Evolutionary conservation across 2,113 vertebrate species (phyloP), one percentile per base, ranked within the genome.

Genomic region (Colaptes auratus): DNA sequence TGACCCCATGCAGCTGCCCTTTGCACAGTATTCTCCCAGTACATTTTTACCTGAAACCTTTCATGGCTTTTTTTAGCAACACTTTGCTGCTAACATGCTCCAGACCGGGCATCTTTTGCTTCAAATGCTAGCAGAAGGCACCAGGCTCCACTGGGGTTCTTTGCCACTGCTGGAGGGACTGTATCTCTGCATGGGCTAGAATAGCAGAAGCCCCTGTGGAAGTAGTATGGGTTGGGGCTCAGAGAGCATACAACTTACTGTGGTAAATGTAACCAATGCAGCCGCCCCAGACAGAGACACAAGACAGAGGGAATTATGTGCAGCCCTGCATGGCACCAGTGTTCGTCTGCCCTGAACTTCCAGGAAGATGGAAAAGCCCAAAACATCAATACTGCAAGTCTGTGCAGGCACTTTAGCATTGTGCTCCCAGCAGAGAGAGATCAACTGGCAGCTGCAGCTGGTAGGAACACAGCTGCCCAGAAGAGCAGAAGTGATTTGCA

Each of bases 201-300:
- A 14, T 33, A 44, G 50, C 18, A 21, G 44, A 58, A 80, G 3
- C 11, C 67, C 15, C 15, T 14, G 4, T 35, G 39, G 79, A 70
- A 0, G 0, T 52, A 31, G 12, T 30, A 24, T 3, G 2, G 12
- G 17, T 3, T 56, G 58, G 23, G 7, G 33, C 31, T 72, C 66
- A 53, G 36, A 48, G 7, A 18, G 2, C 12, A 61, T 60, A 66
- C 23, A 52, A 39, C 11, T 15, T 1, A 23, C 5, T 4, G 6
- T 2, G 5, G 10, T 28, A 75, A 76, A 12, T 0, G 1, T 19
- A 48, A 59, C 10, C 13, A n/a, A 0, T 1, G 4, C 30, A 63
- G 60, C 67, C 83, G 64, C 61, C 58, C 46, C 9, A 17, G 65
- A 21, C 52, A 75, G 61, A 24, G 52, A 14, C 1, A 2, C 3